Conservation (phyloP, 1,140 invertebrate genomes). For the Lithobius niger region DNA sequence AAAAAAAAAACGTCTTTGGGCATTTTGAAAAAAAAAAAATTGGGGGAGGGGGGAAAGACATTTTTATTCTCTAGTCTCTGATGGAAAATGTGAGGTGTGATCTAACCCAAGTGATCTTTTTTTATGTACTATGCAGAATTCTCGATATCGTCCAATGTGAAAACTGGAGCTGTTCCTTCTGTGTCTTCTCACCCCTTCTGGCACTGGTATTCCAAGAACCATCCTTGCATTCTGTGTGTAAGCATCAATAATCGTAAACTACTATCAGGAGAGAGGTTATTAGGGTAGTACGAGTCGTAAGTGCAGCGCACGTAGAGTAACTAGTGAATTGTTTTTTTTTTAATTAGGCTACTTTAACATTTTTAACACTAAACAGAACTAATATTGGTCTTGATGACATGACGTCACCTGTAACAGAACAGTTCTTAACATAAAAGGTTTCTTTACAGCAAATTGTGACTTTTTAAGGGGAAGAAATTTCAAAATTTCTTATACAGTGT, state of each 20-base stretch:
- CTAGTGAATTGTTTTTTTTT: background rate
- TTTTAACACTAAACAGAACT: background rate
- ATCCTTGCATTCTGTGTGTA: background rate
- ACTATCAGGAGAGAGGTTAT: background rate
- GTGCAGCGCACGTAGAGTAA: background rate
- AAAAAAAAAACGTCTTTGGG: too few relatives aligned
- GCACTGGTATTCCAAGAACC: background rate
- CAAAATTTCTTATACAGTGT: too few relatives aligned
- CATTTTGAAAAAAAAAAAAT: too few relatives aligned
- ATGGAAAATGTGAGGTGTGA: too few relatives aligned
- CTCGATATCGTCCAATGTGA: conserved; percentile 23
- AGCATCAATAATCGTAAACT: background rate
- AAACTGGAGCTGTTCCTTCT: conserved; percentile 21
- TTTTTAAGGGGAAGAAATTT: too few relatives aligned
- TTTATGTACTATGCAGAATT: too few relatives aligned
- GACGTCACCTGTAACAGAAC: background rate
- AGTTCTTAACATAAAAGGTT: background rate
- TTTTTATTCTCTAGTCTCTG: too few relatives aligned
- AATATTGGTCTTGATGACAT: background rate
- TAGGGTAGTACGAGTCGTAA: background rate
- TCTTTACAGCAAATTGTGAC: too few relatives aligned
- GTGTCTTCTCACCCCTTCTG: conserved; percentile 4
- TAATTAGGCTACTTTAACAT: background rate
- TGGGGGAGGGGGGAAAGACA: too few relatives aligned
- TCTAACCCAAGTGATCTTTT: too few relatives aligned